A percentile compares a stretch with the other conserved stretches of the same genome.
Evolutionary conservation across 2,888 invertebrate genomes (phyloP).

Genomic region (Lasiommata megera): DNA sequence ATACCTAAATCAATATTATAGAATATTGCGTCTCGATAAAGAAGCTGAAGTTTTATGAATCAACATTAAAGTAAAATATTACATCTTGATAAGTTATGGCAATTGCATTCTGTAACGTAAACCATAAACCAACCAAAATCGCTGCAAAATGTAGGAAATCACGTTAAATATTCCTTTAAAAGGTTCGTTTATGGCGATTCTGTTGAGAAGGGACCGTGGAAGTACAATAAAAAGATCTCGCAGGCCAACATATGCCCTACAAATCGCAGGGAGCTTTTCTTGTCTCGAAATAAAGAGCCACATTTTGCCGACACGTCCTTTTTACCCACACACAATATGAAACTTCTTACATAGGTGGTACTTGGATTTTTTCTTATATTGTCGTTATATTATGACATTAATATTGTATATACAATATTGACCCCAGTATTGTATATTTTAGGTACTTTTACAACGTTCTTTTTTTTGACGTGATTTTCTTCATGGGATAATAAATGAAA

Average conservation of each 20-base stretch:
- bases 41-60: too few relatives aligned
- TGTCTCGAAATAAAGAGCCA: conserved; percentile 2
- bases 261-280: conserved; percentile 15
- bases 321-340: not conserved
- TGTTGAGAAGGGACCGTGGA: conserved; percentile 21
- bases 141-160: conserved; percentile 15
- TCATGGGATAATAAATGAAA: too few relatives aligned
- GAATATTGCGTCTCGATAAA: too few relatives aligned
- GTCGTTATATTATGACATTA: too few relatives aligned
- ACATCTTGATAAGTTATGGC: not conserved
- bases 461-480: too few relatives aligned
- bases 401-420: too few relatives aligned
- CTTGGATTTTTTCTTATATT: not conserved
- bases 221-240: conserved; percentile 22
- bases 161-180: conserved; percentile 24
- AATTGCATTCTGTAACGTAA: not conserved
- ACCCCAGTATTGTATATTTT: too few relatives aligned
- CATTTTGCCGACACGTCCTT: conserved; percentile 1
- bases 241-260: conserved; percentile 14
- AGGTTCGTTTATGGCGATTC: conserved; percentile 26
- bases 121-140: conserved; percentile 17
- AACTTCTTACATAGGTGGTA: not conserved
- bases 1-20: too few relatives aligned
- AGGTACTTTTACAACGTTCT: too few relatives aligned
- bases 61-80: not conserved